Base-by-base conservation (phyloP, 2,888 invertebrate genomes). In the Tetramorium bicarinatum region DNA sequence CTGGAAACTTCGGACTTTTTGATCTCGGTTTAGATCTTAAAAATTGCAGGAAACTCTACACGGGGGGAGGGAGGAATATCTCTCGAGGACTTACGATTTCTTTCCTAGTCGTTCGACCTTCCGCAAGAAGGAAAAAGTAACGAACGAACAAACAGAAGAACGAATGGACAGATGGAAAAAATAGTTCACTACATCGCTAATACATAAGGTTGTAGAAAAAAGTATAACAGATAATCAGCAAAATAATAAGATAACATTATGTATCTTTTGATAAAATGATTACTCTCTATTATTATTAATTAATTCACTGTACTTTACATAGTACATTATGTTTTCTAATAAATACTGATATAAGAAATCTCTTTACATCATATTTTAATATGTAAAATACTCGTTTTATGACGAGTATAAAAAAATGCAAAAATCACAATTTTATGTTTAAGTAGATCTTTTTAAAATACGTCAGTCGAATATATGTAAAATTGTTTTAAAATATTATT, bases 21-120 rank as follows among this genome's bases (percentile, higher is more conserved):
- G 67, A 83, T 79, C 80, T 83, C 47, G 47, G 80, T 79, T 61
- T 66, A 49, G 59, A 79, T 83, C 67, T 80, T 83, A 79, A 83
- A 83, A 83, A 83, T 79, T 83, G 82, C 67, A 80, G 25, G 79
- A 29, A 79, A 59, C 61, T 79, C 66, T 34, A 9, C n/a, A 54
- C 18, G 18, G 44, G 9, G 38, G 25, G 44, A 13, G 44, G 9
- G 38, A 18, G 44, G 15, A 52, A 38, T 80, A 80, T 80, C 79
- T 47, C 79, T 80, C 7, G 47, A 80, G 79, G 34, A 80, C 72
- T 79, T 59, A 21, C 72, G 72, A 71, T 80, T 80, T 71, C 79
- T 76, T 81, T 76, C 44, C 25, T 52, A n/a, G 13, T n/a, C 34
- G 13, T 29, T 44, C 62, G 62, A 59, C 52, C 34, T 59, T 47